A percentile compares a stretch with the other conserved stretches of the same genome.
Conservation (phyloP, 2,888 invertebrate species). For the Rhamphomyia laevipes region DNA sequence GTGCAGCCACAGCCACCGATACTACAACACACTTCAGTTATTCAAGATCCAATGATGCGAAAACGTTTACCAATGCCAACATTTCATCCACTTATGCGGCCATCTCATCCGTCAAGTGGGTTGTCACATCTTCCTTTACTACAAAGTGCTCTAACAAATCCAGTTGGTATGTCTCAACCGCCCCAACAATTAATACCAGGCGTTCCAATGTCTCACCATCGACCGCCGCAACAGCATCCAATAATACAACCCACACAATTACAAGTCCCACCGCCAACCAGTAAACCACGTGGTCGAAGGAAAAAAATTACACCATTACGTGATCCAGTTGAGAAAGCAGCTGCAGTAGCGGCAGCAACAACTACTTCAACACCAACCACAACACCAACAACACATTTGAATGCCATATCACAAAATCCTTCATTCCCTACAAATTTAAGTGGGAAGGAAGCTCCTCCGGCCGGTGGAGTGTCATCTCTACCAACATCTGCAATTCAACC, state of each 20-base stretch:
- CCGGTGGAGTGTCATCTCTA: conserved; percentile 2
- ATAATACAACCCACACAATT: conserved; percentile 6
- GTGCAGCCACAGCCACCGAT: conserved; percentile 20
- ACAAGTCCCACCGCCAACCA: neutral
- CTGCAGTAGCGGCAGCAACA: conserved; percentile 42
- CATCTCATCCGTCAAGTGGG: conserved; percentile 23
- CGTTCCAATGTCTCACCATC: conserved; percentile 8
- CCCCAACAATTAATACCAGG: conserved; percentile 11
- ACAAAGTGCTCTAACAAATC: conserved; percentile 32
- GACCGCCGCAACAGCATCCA: conserved; percentile 9
- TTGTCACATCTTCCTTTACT: conserved; percentile 23
- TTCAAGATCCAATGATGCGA: conserved; percentile 34
- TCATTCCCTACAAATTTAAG: neutral
- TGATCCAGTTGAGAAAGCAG: conserved; percentile 38
- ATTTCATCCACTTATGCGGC: conserved; percentile 32
- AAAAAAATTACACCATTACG: conserved; percentile 37
- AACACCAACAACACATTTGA: conserved; percentile 8
- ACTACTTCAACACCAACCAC: conserved; percentile 29
- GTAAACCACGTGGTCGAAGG: conserved; percentile 34
- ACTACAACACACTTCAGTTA: conserved; percentile 30
- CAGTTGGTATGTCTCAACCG: conserved; percentile 27
- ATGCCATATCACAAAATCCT: conserved; percentile 7
- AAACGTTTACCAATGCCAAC: conserved; percentile 35
- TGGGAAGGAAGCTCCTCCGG: conserved; percentile 7
- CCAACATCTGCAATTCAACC: conserved; percentile 9